Percentiles rank a stretch among this genome's conserved stretches.
These are phyloP conservation scores for Archocentrus centrarchus DNA, from an alignment of 2,113 vertebrate species.

Conservation along the genomic window DNA sequence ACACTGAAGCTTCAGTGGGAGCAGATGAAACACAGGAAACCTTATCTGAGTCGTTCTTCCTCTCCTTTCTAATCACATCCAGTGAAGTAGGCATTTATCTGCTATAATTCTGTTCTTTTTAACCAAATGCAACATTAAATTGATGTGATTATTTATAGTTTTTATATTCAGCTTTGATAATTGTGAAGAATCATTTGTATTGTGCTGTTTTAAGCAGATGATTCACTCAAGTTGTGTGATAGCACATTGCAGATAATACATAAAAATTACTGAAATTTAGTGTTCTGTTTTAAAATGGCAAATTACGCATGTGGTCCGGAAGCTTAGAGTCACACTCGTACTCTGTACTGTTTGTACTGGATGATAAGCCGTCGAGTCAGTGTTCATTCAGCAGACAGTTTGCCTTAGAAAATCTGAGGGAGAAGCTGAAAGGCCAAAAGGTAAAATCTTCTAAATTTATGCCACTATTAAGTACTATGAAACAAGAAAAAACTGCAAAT, in stretches of 20 bases:
- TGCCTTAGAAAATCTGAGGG: not conserved
- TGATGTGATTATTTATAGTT: not conserved
- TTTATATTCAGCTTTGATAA: not conserved
- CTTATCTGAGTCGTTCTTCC: not conserved
- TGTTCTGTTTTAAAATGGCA: not conserved
- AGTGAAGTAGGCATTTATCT: slow-evolving; percentile 9
- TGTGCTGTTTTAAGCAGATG: not conserved
- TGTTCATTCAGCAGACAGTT: not conserved
- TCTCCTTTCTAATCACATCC: slow-evolving; percentile 19
- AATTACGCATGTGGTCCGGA: slow-evolving; percentile 7
- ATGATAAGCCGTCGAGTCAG: not conserved
- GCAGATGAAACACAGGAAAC: not conserved
- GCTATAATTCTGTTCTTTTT: not conserved
- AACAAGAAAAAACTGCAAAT: not conserved
- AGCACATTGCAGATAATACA: slow-evolving; percentile 1
- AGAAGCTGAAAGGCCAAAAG: not conserved
- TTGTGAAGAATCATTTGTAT: not conserved
- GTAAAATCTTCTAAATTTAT: not conserved
- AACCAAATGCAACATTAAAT: not conserved
- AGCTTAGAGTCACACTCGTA: not conserved
- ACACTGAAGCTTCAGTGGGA: not conserved
- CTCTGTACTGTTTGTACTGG: not conserved
- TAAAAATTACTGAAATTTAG: not conserved
- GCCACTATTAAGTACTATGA: not conserved
- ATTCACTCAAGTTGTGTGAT: slow-evolving; percentile 2